A percentile compares a stretch with the other conserved stretches of the same genome.
These are phyloP conservation scores for Heliconius hermathena DNA, from an alignment of 1,140 invertebrate genomes.

Conservation along the genomic window DNA sequence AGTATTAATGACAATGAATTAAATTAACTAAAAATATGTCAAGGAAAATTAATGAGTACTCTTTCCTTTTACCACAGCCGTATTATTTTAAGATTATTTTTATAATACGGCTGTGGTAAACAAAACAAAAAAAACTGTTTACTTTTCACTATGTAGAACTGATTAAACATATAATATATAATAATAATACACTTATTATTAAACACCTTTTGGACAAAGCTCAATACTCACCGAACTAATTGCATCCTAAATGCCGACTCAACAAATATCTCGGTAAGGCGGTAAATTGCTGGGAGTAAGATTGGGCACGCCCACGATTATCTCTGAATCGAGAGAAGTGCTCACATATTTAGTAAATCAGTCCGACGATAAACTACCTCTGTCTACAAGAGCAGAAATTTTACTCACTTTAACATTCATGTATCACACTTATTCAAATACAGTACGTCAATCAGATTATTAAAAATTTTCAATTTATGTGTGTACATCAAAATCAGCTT, in stretches of 20 bases:
- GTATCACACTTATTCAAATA: neutral
- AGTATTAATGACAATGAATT: neutral
- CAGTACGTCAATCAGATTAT: neutral
- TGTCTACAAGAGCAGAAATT: neutral
- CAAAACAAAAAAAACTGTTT: neutral
- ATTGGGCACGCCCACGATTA: slow-evolving; percentile 56
- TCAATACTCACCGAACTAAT: neutral
- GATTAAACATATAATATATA: neutral
- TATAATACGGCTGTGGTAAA: neutral
- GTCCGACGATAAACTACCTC: neutral
- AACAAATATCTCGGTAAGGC: slow-evolving; percentile 59
- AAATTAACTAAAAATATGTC: neutral
- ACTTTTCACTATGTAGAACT: neutral
- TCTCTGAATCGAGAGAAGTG: neutral
- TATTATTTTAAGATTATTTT: no score
- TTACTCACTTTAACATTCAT: neutral
- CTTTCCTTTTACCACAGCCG: no score
- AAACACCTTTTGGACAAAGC: neutral
- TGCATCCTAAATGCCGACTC: slow-evolving; percentile 23
- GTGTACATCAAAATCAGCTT: no score
- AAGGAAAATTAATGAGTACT: neutral
- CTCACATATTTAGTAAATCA: slow-evolving; percentile 1
- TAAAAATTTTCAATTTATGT: no score
- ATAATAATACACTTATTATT: no score
- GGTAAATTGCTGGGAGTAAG: slow-evolving; percentile 58